Evolutionary conservation across 2,888 invertebrate species (phyloP).

Genomic region (Dichetophora obliterata): DNA sequence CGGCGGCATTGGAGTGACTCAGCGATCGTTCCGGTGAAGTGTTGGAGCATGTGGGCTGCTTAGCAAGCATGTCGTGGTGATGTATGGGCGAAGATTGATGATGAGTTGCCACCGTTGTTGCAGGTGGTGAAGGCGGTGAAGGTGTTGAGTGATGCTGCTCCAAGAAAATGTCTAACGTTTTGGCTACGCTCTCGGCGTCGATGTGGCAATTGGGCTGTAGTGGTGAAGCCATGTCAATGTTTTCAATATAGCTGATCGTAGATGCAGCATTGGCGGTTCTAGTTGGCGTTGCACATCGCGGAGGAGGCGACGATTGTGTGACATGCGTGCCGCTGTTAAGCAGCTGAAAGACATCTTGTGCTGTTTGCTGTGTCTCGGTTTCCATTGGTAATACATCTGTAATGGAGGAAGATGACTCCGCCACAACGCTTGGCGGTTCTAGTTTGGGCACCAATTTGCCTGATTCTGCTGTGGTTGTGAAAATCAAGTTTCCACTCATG

Average conservation of each 20-base stretch:
- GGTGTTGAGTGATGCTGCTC: conserved; percentile 63
- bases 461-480: conserved; percentile 49
- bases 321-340: conserved; percentile 21
- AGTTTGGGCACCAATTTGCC: conserved; percentile 57
- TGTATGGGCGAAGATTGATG: conserved; percentile 49
- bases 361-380: conserved; percentile 48
- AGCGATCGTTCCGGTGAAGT: conserved; percentile 17
- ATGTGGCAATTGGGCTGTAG: conserved; percentile 62
- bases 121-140: conserved; percentile 45
- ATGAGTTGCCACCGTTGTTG: conserved; percentile 24
- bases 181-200: conserved; percentile 64
- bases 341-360: conserved; percentile 42
- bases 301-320: conserved; percentile 38
- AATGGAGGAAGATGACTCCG: not conserved
- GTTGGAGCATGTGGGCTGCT: conserved; percentile 36
- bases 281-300: not conserved
- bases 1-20: conserved; percentile 22
- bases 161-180: conserved; percentile 67
- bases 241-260: conserved; percentile 58
- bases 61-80: conserved; percentile 54
- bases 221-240: conserved; percentile 67
- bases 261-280: conserved; percentile 1
- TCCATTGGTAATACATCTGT: conserved; percentile 56
- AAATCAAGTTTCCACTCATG: conserved; percentile 53
- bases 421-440: conserved; percentile 45